phyloP scores from a whole-genome alignment of 2,888 invertebrate genomes.

The Lycaena phlaeas region DNA sequence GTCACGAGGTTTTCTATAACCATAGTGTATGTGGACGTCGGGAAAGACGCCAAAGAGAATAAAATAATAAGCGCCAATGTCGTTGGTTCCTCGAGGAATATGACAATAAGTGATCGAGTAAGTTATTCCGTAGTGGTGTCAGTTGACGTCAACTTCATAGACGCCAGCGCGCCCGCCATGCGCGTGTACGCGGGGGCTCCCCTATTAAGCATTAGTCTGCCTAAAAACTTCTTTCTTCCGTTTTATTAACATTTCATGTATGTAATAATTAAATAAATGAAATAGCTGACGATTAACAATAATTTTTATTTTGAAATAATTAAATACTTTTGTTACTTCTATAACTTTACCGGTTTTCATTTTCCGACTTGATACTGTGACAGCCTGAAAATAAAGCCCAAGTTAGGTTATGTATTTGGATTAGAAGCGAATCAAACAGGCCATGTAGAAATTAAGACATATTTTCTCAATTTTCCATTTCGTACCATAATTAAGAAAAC shows the following conservation, averaged over 20 bases:
- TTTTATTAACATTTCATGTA: constrained; percentile 41
- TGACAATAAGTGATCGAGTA: constrained; percentile 36
- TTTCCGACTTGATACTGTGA: constrained; percentile 45
- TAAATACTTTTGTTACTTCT: constrained; percentile 64
- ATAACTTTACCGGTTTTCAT: constrained; percentile 60
- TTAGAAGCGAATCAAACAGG: no score
- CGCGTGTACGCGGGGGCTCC: constrained; percentile 72
- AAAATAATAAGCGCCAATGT: constrained; percentile 38
- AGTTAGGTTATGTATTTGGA: constrained; percentile 13
- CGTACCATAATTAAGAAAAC: no score
- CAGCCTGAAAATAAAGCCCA: constrained; percentile 61
- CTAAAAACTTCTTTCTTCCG: constrained; percentile 83
- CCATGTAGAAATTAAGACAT: no score
- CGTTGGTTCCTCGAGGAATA: constrained; percentile 28
- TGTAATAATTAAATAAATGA: constrained; percentile 42
- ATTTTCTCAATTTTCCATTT: no score
- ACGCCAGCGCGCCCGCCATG: constrained; percentile 38
- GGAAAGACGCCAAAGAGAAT: constrained; percentile 25
- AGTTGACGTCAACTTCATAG: constrained; percentile 46
- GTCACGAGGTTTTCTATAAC: constrained; percentile 36
- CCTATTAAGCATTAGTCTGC: constrained; percentile 76
- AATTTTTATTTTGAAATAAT: constrained; percentile 68
- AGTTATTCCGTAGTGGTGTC: constrained; percentile 37
- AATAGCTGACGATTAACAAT: constrained; percentile 59
- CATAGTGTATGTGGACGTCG: constrained; percentile 38